A percentile compares a stretch with the other conserved stretches of the same genome.
Evolutionary conservation across 2,113 vertebrate species (phyloP).

Genomic region (Psettodes erumei): DNA sequence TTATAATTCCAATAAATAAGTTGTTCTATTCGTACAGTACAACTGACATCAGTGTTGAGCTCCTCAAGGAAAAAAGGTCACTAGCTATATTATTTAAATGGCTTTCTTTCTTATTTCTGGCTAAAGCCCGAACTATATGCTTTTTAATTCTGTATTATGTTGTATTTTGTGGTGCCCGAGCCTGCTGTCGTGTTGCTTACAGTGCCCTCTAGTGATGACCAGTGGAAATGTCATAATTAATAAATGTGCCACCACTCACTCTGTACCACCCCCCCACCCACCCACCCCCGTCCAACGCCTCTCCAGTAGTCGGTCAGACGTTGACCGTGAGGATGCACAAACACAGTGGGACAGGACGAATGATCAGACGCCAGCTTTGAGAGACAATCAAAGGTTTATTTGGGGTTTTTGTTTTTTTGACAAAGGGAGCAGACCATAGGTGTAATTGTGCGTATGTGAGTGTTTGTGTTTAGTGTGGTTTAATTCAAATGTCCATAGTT

Average conservation of each 20-base stretch:
- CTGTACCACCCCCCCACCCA: too few species aligned
- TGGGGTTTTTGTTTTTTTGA: too few species aligned
- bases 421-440: slow-evolving; percentile 41
- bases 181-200: slow-evolving; percentile 84
- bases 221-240: slow-evolving; percentile 79
- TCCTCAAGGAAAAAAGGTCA: slow-evolving; percentile 70
- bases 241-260: slow-evolving; percentile 71
- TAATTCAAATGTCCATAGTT: slow-evolving; percentile 35
- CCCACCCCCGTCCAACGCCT: slow-evolving; percentile 47
- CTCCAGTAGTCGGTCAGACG: slow-evolving; percentile 44
- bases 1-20: slow-evolving; percentile 81
- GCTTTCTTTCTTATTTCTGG: slow-evolving; percentile 74
- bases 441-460: slow-evolving; percentile 6
- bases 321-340: slow-evolving; percentile 27
- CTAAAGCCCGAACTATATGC: slow-evolving; percentile 74
- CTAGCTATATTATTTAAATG: slow-evolving; percentile 77
- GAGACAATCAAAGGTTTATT: slow-evolving; percentile 69
- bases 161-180: slow-evolving; percentile 80
- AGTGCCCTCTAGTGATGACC: slow-evolving; percentile 84
- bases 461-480: slow-evolving; percentile 9
- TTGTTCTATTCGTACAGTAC: slow-evolving; percentile 81
- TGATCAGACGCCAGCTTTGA: slow-evolving; percentile 50
- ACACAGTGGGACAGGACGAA: slow-evolving; percentile 25
- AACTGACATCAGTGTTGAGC: slow-evolving; percentile 79
- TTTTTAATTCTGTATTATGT: slow-evolving; percentile 76